Conservation (phyloP, 1,140 invertebrate genomes). For the Schlechtendalia chinensis region DNA sequence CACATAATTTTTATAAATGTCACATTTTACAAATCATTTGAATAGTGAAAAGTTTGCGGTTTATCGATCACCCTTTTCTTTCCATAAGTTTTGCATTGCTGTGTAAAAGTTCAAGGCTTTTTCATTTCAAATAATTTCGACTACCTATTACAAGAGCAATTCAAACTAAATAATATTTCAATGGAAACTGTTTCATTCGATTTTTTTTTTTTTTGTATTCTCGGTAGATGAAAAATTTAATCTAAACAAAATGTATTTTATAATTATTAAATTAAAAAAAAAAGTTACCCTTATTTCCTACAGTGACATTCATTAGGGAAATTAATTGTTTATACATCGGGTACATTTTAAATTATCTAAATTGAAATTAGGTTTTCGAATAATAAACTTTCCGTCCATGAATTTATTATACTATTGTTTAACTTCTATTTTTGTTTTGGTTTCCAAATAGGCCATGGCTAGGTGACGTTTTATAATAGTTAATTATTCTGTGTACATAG, state of each 20-base stretch:
- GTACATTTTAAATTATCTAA: neutral
- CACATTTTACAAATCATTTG: no score
- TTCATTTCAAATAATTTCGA: neutral
- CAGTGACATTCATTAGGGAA: neutral
- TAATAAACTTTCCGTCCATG: neutral
- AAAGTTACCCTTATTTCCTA: neutral
- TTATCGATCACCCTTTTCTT: no score
- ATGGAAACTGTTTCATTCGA: no score
- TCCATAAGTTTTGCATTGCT: neutral
- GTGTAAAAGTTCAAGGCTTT: constrained; percentile 10
- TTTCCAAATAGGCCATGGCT: neutral
- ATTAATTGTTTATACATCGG: neutral
- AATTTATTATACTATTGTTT: neutral
- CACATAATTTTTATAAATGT: no score
- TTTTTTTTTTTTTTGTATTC: no score
- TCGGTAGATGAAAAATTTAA: no score
- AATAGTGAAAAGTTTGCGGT: no score
- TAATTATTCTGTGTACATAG: neutral
- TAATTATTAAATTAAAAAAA: no score
- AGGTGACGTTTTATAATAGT: neutral
- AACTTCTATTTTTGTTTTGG: neutral
- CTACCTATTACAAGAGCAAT: no score
- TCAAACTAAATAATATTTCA: no score
- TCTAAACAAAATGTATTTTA: no score
- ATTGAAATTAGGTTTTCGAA: neutral